Evolutionary conservation across 2,113 vertebrate species (phyloP).

Genomic region (Burhinus bistriatus): DNA sequence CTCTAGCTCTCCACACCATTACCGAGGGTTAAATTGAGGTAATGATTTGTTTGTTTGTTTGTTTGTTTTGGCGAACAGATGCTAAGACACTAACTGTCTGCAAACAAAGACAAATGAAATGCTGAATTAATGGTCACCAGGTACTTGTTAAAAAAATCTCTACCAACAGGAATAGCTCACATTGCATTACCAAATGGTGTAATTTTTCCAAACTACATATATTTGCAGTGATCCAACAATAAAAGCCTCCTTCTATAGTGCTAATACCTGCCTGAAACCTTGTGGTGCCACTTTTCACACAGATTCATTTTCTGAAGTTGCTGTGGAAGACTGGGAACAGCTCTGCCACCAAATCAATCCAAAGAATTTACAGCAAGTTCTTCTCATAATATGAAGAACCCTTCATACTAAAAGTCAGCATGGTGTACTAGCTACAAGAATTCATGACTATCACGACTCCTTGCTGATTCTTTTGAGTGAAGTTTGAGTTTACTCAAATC

Average conservation of each 20-base stretch:
- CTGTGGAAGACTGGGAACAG: not conserved
- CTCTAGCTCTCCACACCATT: not conserved
- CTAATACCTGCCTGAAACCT: not conserved
- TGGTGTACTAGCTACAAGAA: not conserved
- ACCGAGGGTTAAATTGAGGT: not conserved
- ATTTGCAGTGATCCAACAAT: not conserved
- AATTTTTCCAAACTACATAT: not conserved
- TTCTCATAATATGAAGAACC: not conserved
- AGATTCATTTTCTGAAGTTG: not conserved
- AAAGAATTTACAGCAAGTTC: not conserved
- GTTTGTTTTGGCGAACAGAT: not conserved
- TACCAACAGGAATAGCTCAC: not conserved
- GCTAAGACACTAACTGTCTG: not conserved
- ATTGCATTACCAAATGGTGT: not conserved
- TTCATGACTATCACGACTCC: not conserved
- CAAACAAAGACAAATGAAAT: not conserved
- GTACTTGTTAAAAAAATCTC: not conserved
- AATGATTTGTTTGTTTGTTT: not conserved
- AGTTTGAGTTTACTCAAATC: not conserved
- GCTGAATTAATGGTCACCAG: not conserved
- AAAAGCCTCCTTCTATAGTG: not conserved
- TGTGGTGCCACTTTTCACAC: not conserved
- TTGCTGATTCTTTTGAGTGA: not conserved
- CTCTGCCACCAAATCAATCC: not conserved
- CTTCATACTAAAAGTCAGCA: not conserved